Base-by-base conservation (phyloP, 1,140 invertebrate species). In the Theocolax elegans region DNA sequence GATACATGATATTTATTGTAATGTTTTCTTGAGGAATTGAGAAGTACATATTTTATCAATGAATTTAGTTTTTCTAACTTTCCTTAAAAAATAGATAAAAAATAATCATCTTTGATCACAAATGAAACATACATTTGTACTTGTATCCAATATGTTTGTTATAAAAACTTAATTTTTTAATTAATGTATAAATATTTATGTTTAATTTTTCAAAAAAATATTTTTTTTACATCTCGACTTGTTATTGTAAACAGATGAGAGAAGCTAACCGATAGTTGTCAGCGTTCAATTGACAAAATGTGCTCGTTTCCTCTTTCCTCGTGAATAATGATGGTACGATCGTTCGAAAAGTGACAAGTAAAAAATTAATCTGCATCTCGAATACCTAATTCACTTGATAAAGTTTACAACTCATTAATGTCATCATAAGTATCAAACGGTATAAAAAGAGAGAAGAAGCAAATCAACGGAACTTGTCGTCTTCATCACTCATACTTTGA, bases 371-470 rank as follows among this genome's bases (percentile, higher is more conserved):
- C 13, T 48, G 38, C 56, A 59, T 59, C n/a, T 35, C 17, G 21
- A 59, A 59, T 59, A 59, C 35, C 23, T 42, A 42, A 21, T 59
- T 27, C 23, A 60, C 8, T 3, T n/a, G 21, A 49, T 49, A 49
- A 49, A 60, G 23, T 60, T 60, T 44, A 25, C 29, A 60, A 29
- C 46, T 60, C 40, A 60, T 60, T 60, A 60, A 44, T 60, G 38
- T 60, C 42, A 46, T 40, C 15, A 3, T 3, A 35, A 4, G 10
- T 19, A 58, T 58, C 40, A 31, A 46, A 19, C 21, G 46, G 27
- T n/a, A 7, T 6, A 46, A 44, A 60, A 40, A 49, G 6, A 35
- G 10, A 10, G 31, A n/a, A n/a, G n/a, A n/a, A n/a, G 35, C 35
- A 13, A 38, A 9, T n/a, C n/a, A n/a, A 51, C 27, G 51, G 51